These are phyloP conservation scores for Drosophila virilis DNA, from an alignment of 1,140 invertebrate genomes.

Conservation along the genomic window DNA sequence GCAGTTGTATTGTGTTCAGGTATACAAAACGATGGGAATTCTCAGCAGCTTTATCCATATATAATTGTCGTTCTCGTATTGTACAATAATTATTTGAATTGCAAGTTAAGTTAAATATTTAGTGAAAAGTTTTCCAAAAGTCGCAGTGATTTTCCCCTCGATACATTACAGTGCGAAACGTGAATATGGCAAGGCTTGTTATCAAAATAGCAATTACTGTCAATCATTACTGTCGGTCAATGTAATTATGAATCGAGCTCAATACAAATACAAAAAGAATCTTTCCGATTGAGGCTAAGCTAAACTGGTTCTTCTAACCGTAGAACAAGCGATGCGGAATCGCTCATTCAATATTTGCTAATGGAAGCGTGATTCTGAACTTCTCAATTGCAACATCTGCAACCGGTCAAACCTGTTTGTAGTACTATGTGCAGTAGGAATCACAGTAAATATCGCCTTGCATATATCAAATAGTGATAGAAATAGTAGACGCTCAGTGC, in stretches of 20 bases:
- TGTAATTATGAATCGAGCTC: constrained; percentile 51
- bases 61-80: no score
- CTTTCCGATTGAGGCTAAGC: constrained; percentile 5
- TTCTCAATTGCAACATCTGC: constrained; percentile 53
- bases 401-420: constrained; percentile 63
- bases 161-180: neutral
- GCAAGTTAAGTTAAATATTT: constrained; percentile 2
- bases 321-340: constrained; percentile 59
- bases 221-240: constrained; percentile 52
- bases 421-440: neutral
- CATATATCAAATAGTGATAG: constrained; percentile 34
- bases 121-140: constrained; percentile 27
- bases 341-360: constrained; percentile 37
- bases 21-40: neutral
- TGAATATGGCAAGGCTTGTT: neutral
- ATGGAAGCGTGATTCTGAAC: constrained; percentile 20
- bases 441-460: constrained; percentile 38
- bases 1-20: neutral
- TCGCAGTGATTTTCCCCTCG: neutral
- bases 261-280: constrained; percentile 15
- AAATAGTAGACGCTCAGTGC: constrained; percentile 59
- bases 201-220: constrained; percentile 62
- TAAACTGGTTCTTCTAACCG: constrained; percentile 48
- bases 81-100: neutral
- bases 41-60: neutral